Evolutionary conservation across 2,113 vertebrate genomes (phyloP).

Genomic region (Zosterops pallidus): DNA sequence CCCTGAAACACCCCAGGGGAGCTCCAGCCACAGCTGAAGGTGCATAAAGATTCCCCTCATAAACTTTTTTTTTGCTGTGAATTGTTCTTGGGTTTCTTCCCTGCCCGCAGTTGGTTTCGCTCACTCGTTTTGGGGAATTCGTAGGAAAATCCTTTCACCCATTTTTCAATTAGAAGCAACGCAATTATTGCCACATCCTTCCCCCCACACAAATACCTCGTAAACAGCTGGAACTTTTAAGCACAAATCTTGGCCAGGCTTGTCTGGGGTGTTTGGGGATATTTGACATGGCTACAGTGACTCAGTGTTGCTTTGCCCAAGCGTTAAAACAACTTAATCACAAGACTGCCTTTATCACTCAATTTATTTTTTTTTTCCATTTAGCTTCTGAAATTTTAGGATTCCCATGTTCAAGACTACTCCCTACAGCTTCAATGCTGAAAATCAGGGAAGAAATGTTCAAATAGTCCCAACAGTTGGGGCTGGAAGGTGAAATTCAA

Average conservation of each 20-base stretch:
- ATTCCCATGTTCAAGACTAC: not conserved
- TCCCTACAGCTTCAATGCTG: not conserved
- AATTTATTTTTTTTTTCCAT: not conserved
- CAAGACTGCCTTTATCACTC: not conserved
- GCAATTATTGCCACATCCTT: slow-evolving; percentile 36
- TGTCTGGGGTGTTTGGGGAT: slow-evolving; percentile 23
- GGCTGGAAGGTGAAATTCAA: not conserved
- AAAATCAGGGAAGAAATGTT: not conserved
- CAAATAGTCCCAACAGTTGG: not conserved
- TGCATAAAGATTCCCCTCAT: not conserved
- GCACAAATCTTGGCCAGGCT: not conserved
- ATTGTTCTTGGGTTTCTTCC: not conserved
- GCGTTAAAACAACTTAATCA: slow-evolving; percentile 19
- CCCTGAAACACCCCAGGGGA: not conserved
- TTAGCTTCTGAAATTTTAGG: not conserved
- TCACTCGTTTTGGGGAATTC: not conserved
- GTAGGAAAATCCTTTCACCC: slow-evolving; percentile 9
- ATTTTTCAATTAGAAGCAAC: slow-evolving; percentile 31
- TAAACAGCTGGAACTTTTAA: slow-evolving; percentile 55
- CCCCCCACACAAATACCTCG: not conserved
- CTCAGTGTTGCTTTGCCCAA: slow-evolving; percentile 38
- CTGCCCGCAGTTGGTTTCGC: not conserved
- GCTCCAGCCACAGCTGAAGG: not conserved
- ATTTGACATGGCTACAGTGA: slow-evolving; percentile 23
- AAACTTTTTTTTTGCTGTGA: not conserved